Conservation (phyloP, 2,888 invertebrate species). For the Fragum sueziense region DNA sequence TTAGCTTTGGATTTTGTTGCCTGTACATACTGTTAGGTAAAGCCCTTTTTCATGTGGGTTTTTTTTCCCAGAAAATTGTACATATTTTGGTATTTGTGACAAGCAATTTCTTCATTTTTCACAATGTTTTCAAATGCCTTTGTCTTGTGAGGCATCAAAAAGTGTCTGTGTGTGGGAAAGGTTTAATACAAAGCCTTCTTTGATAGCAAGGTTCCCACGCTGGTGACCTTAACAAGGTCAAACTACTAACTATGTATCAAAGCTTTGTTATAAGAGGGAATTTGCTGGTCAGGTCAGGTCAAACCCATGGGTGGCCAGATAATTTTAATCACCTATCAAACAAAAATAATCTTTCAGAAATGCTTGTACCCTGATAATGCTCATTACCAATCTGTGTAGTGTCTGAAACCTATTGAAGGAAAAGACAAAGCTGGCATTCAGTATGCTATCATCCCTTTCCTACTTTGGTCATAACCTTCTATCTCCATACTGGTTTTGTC, state of each 20-base stretch:
- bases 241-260: background rate
- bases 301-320: background rate
- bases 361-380: too few species aligned
- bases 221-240: background rate
- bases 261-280: background rate
- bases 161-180: background rate
- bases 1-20: background rate
- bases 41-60: background rate
- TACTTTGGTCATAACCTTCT: too few species aligned
- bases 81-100: background rate
- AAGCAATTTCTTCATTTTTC: background rate
- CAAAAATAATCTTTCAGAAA: background rate
- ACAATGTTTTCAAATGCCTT: too few species aligned
- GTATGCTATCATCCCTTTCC: too few species aligned
- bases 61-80: background rate
- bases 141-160: background rate
- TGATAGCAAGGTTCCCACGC: background rate
- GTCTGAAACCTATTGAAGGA: too few species aligned
- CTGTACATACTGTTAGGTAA: background rate
- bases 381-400: too few species aligned
- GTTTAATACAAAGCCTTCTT: background rate
- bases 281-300: background rate
- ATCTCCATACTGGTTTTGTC: too few species aligned
- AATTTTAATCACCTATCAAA: too few species aligned
- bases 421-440: too few species aligned